phyloP scores from a whole-genome alignment of 2,113 vertebrate genomes.

The Dryoscopus gambensis region DNA sequence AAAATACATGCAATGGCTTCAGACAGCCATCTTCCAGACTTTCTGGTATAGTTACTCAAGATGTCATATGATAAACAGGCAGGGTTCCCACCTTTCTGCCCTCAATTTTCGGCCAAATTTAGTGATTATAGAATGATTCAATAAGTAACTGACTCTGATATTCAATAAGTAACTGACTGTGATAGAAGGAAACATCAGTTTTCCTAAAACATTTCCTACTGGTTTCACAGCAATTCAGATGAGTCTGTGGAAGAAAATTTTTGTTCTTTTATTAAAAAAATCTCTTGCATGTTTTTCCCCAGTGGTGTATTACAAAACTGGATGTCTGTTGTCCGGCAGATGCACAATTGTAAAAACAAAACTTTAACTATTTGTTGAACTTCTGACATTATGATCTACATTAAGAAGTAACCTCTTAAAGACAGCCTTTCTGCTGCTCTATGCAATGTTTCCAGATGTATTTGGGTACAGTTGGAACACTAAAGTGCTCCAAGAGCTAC shows the following conservation, averaged over 20 bases:
- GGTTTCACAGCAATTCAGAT: not conserved
- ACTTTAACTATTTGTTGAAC: not conserved
- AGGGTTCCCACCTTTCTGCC: not conserved
- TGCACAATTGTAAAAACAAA: not conserved
- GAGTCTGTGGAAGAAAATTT: not conserved
- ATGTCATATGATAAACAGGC: not conserved
- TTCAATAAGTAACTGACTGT: not conserved
- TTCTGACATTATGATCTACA: not conserved
- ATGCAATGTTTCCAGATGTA: not conserved
- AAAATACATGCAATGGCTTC: not conserved
- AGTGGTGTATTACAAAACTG: not conserved
- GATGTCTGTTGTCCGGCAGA: not conserved
- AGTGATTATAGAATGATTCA: not conserved
- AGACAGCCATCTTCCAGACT: not conserved
- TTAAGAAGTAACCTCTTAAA: not conserved
- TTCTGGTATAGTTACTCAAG: not conserved
- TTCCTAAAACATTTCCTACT: not conserved
- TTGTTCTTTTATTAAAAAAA: not conserved
- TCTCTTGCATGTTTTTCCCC: not conserved
- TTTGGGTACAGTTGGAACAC: not conserved
- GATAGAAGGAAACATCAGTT: not conserved
- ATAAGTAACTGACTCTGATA: not conserved
- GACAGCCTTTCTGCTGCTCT: not conserved
- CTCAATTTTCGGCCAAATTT: rapidly evolving
- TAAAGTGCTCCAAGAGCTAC: not conserved